Conservation (phyloP, 2,888 invertebrate genomes). For the Aphrophora alni region DNA sequence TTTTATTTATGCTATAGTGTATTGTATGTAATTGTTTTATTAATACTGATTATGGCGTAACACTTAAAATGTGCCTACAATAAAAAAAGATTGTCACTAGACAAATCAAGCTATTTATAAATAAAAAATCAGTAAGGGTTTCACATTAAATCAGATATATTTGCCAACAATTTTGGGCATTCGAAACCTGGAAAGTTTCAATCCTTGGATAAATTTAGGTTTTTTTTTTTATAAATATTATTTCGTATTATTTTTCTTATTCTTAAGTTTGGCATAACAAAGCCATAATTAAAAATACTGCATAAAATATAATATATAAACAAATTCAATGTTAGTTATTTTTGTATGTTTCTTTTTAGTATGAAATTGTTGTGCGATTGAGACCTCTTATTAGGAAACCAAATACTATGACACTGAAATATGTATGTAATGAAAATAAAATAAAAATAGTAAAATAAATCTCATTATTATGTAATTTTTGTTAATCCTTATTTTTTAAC, state of each 20-base stretch:
- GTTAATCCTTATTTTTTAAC: not conserved
- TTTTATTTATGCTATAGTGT: too few relatives aligned
- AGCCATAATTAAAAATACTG: not conserved
- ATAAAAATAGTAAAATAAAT: conserved; percentile 36
- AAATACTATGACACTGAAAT: conserved; percentile 34
- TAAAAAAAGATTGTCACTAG: too few relatives aligned
- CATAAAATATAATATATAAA: not conserved
- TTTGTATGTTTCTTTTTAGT: not conserved
- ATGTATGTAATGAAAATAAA: conserved; percentile 35
- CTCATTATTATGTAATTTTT: not conserved
- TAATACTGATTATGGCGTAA: too few relatives aligned
- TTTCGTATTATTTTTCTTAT: not conserved
- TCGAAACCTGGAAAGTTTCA: too few relatives aligned
- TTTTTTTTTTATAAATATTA: not conserved
- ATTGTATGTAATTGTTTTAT: too few relatives aligned
- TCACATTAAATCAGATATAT: too few relatives aligned
- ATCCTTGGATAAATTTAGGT: too few relatives aligned
- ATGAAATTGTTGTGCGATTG: not conserved
- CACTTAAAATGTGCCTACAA: too few relatives aligned
- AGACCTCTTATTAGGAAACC: conserved; percentile 29
- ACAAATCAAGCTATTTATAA: too few relatives aligned
- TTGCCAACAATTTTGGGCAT: too few relatives aligned
- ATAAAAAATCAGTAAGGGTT: too few relatives aligned
- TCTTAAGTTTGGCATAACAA: not conserved
- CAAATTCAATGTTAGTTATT: not conserved